phyloP scores from a whole-genome alignment of 2,113 vertebrate species.

The Scomber scombrus region DNA sequence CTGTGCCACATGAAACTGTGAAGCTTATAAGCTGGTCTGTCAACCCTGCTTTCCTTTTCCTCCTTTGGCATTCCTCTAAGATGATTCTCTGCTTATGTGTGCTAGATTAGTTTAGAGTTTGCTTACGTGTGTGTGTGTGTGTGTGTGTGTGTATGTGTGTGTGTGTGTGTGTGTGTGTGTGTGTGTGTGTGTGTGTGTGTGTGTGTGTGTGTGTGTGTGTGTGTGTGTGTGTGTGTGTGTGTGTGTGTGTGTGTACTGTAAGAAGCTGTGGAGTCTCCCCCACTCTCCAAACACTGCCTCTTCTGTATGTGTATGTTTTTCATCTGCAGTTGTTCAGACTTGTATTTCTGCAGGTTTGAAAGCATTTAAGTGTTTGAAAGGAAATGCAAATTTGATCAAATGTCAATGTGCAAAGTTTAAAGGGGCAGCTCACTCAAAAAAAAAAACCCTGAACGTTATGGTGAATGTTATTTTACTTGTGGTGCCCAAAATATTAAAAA shows the following conservation, averaged over 20 bases:
- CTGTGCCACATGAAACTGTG: constrained; percentile 6
- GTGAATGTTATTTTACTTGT: too few relatives aligned
- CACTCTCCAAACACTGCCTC: constrained; percentile 19
- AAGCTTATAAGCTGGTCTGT: neutral
- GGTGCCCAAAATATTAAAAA: too few relatives aligned
- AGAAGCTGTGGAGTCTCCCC: constrained; percentile 9
- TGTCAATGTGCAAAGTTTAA: too few relatives aligned
- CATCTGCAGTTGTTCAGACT: constrained; percentile 16
- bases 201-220: neutral
- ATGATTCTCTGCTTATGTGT: constrained; percentile 26
- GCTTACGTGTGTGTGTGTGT: too few relatives aligned
- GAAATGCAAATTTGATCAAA: neutral
- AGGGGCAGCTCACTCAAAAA: too few relatives aligned
- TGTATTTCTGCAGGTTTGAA: neutral
- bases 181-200: constrained; percentile 11
- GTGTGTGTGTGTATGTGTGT: neutral
- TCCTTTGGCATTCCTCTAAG: constrained; percentile 20
- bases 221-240: constrained; percentile 14
- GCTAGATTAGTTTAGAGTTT: neutral
- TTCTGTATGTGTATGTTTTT: constrained; percentile 20
- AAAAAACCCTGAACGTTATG: too few relatives aligned
- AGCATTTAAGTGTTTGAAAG: neutral
- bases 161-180: constrained; percentile 28
- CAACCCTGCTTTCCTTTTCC: neutral
- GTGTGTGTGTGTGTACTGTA: constrained; percentile 18